Percentiles rank a stretch among this genome's conserved stretches.
These are phyloP conservation scores for Amblyjoppa proteus DNA, from an alignment of 2,888 invertebrate genomes.

Conservation along the genomic window DNA sequence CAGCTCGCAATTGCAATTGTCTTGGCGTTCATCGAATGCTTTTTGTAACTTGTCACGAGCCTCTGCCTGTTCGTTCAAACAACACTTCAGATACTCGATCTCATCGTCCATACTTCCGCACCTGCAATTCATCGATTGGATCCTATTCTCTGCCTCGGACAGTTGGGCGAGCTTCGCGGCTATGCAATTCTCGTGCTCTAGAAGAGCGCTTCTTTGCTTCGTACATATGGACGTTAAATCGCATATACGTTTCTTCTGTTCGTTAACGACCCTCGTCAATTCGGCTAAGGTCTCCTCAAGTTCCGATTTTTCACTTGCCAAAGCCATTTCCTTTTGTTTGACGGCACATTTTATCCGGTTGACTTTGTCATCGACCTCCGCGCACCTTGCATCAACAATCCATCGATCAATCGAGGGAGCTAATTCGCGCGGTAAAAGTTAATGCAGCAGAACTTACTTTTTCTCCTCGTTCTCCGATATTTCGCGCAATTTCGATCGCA, in stretches of 20 bases:
- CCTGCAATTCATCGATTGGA: conserved; percentile 65
- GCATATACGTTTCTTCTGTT: conserved; percentile 74
- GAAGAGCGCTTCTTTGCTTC: conserved; percentile 70
- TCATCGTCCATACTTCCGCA: conserved; percentile 69
- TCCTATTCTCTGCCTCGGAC: conserved; percentile 61
- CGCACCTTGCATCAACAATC: conserved; percentile 63
- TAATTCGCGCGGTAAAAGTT: neutral
- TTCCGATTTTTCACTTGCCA: conserved; percentile 70
- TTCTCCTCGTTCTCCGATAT: conserved; percentile 71
- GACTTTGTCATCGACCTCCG: conserved; percentile 72
- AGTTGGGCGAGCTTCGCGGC: conserved; percentile 71
- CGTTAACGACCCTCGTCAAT: conserved; percentile 72
- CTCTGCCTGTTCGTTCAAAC: conserved; percentile 68
- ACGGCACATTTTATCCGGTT: conserved; percentile 69
- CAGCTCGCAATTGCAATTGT: conserved; percentile 72
- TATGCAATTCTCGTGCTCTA: conserved; percentile 71
- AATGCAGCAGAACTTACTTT: conserved; percentile 68
- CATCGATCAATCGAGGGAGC: neutral
- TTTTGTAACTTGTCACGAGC: conserved; percentile 69
- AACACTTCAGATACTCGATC: conserved; percentile 69
- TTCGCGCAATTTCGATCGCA: conserved; percentile 70
- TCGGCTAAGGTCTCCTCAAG: conserved; percentile 72
- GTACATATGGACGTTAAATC: conserved; percentile 73
- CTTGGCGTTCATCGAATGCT: conserved; percentile 71
- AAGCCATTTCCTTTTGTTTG: conserved; percentile 72